phyloP scores from a whole-genome alignment of 2,797 vertebrate species.

The Enteromius unitaeniatus region DNA sequence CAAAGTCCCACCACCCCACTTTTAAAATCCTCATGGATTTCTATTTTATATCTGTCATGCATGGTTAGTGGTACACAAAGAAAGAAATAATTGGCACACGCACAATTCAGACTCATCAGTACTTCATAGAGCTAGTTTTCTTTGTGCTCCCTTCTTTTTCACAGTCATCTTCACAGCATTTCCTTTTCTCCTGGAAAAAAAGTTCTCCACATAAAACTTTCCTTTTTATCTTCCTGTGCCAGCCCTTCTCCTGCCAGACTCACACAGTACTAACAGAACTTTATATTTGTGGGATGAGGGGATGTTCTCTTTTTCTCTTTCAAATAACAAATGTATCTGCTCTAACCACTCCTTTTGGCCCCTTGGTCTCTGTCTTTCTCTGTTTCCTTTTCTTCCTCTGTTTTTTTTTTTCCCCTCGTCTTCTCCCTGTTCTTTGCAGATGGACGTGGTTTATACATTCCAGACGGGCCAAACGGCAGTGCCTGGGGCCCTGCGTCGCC shows the following conservation, averaged over 20 bases:
- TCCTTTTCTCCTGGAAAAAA: constrained; percentile 40
- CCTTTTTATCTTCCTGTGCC: constrained; percentile 31
- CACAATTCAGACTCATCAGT: constrained; percentile 71
- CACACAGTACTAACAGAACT: constrained; percentile 21
- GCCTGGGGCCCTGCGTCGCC: constrained; percentile 94
- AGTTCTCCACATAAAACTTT: constrained; percentile 28
- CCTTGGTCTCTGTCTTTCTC: constrained; percentile 45
- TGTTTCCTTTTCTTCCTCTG: constrained; percentile 23
- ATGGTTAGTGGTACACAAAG: constrained; percentile 72
- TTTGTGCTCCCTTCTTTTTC: constrained; percentile 35
- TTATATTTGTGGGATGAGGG: constrained; percentile 26
- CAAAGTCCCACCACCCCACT: constrained; percentile 68
- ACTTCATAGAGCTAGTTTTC: constrained; percentile 63
- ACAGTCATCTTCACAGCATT: constrained; percentile 49
- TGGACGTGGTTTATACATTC: constrained; percentile 99
- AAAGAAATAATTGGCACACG: constrained; percentile 77
- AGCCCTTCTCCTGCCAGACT: constrained; percentile 24
- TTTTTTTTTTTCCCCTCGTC: constrained; percentile 3
- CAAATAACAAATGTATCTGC: constrained; percentile 49
- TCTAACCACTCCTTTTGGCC: constrained; percentile 55
- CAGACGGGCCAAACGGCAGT: constrained; percentile 93
- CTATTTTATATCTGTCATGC: constrained; percentile 68
- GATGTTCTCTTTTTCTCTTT: constrained; percentile 52
- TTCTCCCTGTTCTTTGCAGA: constrained; percentile 80
- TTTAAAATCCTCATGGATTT: constrained; percentile 73